Conservation (phyloP, 2,797 vertebrate genomes). For the Muscicapa comitata region DNA sequence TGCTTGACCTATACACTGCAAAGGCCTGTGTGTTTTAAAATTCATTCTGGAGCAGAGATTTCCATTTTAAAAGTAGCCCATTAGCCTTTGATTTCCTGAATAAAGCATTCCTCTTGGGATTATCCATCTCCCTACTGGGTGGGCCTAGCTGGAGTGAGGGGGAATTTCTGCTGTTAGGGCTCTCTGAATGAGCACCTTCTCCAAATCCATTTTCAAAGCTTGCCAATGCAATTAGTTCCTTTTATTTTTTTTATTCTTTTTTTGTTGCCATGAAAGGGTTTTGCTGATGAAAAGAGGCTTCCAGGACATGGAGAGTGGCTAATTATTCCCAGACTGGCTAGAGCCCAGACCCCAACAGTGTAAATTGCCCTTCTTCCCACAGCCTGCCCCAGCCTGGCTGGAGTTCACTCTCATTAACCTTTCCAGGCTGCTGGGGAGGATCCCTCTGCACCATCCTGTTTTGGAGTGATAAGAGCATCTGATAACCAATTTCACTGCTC, state of each 20-base stretch:
- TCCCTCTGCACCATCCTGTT: not conserved
- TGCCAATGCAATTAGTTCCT: not conserved
- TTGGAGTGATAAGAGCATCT: not conserved
- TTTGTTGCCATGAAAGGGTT: not conserved
- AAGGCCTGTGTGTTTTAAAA: not conserved
- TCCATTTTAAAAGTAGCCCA: conserved; percentile 42
- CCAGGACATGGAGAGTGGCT: not conserved
- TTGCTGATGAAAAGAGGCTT: conserved; percentile 4
- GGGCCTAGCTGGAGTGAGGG: not conserved
- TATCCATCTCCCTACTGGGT: conserved; percentile 31
- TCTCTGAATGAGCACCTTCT: not conserved
- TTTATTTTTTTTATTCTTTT: not conserved
- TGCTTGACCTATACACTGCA: not conserved
- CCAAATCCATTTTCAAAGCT: not conserved
- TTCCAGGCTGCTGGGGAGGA: not conserved
- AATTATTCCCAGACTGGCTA: conserved; percentile 14
- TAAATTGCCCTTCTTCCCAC: conserved; percentile 41
- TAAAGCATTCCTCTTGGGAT: conserved; percentile 48
- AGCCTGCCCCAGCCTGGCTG: not conserved
- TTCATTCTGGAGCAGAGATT: conserved; percentile 15
- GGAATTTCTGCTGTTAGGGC: conserved; percentile 6
- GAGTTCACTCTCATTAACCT: not conserved
- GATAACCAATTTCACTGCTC: not conserved
- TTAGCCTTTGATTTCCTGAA: conserved; percentile 38
- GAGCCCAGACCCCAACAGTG: not conserved